These are phyloP conservation scores for Eulemur rubriventer DNA, from an alignment of 2,797 vertebrate species.

Conservation along the genomic window DNA sequence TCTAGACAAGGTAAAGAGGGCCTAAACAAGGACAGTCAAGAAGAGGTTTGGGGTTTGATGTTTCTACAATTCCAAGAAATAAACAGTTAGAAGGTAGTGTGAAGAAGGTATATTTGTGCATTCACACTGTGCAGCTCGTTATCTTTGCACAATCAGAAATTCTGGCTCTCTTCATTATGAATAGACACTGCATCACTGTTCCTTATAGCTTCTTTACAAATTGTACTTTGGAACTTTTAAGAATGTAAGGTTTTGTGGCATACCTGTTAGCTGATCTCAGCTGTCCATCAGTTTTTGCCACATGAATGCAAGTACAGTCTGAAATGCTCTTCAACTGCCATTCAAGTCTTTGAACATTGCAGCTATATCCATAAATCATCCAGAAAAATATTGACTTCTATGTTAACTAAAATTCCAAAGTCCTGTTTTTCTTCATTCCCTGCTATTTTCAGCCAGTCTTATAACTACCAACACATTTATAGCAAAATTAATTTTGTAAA, in stretches of 20 bases:
- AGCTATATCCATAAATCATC: conserved; percentile 29
- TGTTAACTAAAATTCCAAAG: conserved; percentile 47
- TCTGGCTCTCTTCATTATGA: not conserved
- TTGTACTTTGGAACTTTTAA: conserved; percentile 42
- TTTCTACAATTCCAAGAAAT: not conserved
- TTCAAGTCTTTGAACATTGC: conserved; percentile 11
- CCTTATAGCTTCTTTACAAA: conserved; percentile 55
- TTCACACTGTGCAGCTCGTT: not conserved
- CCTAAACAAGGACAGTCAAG: not conserved
- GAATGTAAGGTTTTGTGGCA: conserved; percentile 16
- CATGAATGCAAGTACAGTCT: not conserved
- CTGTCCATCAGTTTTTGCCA: conserved; percentile 13
- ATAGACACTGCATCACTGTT: not conserved
- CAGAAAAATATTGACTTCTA: conserved; percentile 49
- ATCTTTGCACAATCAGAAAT: not conserved
- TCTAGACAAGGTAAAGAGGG: not conserved
- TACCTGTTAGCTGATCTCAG: conserved; percentile 21
- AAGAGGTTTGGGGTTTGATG: not conserved
- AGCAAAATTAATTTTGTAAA: conserved; percentile 10
- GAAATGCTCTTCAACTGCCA: conserved; percentile 15
- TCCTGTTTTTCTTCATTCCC: conserved; percentile 55
- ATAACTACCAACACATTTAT: conserved; percentile 21
- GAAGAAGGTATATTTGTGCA: not conserved
- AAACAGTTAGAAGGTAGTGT: not conserved
- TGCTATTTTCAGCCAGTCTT: conserved; percentile 39